A percentile compares a stretch with the other conserved stretches of the same genome.
Conservation (phyloP, 2,113 vertebrate genomes). For the Vulpes lagopus region DNA sequence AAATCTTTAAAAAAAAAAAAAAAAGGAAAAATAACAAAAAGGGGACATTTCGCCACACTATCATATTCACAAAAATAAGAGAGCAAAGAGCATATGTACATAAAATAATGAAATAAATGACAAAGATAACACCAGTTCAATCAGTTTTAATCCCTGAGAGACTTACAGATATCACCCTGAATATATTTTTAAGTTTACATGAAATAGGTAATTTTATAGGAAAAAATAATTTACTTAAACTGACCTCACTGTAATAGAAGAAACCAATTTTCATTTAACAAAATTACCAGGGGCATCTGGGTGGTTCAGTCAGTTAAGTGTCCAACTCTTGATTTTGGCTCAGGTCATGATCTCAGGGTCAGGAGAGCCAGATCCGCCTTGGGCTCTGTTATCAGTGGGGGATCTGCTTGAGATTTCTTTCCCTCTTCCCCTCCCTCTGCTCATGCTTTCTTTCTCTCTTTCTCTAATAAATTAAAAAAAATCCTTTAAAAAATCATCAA, state of each 20-base stretch:
- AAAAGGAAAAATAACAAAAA: neutral
- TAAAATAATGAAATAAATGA: neutral
- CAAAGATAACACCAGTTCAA: neutral
- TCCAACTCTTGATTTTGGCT: neutral
- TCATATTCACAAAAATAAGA: neutral
- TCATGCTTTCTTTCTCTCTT: neutral
- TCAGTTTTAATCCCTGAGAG: neutral
- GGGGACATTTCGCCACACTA: neutral
- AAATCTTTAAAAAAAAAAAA: neutral
- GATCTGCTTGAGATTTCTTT: neutral
- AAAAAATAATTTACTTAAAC: neutral
- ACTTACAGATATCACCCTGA: neutral
- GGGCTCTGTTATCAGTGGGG: neutral
- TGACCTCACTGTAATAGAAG: neutral
- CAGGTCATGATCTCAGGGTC: neutral
- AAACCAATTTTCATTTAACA: neutral
- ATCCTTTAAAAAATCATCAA: neutral
- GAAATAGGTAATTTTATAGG: neutral
- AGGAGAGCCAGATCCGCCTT: neutral
- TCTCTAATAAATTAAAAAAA: neutral
- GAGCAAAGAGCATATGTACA: neutral
- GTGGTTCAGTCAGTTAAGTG: neutral
- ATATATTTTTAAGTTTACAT: neutral
- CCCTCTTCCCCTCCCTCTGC: neutral
- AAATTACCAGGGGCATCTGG: neutral